Conservation (phyloP, 2,888 invertebrate species). For the Ochlodes sylvanus region DNA sequence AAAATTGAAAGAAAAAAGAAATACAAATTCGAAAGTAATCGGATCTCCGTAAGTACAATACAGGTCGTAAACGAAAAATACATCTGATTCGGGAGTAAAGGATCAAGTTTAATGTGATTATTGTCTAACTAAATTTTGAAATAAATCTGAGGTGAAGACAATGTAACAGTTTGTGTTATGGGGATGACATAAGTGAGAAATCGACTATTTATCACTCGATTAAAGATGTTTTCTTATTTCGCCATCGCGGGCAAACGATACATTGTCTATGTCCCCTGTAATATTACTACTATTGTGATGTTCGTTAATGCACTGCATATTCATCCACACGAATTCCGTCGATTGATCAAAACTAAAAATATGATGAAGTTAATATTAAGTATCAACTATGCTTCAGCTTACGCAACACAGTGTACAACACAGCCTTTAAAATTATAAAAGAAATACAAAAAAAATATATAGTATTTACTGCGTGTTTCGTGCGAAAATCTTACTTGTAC, state of each 20-base stretch:
- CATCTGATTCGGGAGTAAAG: not conserved
- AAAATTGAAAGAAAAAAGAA: not conserved
- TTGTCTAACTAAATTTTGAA: not conserved
- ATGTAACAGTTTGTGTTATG: constrained; percentile 1
- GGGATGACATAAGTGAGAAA: not conserved
- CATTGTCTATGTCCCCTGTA: not conserved
- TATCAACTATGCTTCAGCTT: constrained; percentile 48
- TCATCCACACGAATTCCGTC: constrained; percentile 49
- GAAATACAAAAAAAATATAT: constrained; percentile 46
- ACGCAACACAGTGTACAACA: constrained; percentile 45
- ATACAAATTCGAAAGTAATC: too few relatives aligned
- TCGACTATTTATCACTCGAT: not conserved
- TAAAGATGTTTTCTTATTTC: too few relatives aligned
- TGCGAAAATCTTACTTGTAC: constrained; percentile 63
- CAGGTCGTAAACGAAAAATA: too few relatives aligned
- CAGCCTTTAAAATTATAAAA: constrained; percentile 52
- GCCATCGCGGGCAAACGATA: not conserved
- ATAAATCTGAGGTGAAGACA: not conserved
- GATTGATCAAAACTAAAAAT: constrained; percentile 46
- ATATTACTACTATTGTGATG: constrained; percentile 32
- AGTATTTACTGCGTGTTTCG: constrained; percentile 56
- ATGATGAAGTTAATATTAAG: constrained; percentile 45
- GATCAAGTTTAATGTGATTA: not conserved
- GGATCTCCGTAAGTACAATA: too few relatives aligned
- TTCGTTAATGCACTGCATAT: constrained; percentile 35